These are phyloP conservation scores for Decapterus maruadsi DNA, from an alignment of 2,797 vertebrate species.

Conservation along the genomic window DNA sequence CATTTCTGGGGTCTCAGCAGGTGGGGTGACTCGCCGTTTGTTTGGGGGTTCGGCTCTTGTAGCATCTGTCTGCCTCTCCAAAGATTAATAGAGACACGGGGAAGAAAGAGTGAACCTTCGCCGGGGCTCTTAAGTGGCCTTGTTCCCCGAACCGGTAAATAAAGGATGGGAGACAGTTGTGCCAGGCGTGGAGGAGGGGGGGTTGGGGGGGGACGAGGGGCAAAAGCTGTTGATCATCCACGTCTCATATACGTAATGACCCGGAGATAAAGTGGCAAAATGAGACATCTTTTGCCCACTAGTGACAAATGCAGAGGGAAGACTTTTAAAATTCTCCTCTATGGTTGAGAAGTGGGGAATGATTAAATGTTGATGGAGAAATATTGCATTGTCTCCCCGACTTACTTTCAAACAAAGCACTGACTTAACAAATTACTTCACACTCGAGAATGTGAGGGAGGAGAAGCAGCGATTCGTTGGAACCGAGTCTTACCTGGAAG, in stretches of 20 bases:
- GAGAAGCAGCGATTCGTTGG: slow-evolving; percentile 8
- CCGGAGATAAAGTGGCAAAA: slow-evolving; percentile 88
- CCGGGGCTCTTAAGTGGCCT: slow-evolving; percentile 78
- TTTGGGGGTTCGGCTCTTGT: slow-evolving; percentile 58
- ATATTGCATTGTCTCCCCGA: slow-evolving; percentile 77
- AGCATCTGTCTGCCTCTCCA: slow-evolving; percentile 68
- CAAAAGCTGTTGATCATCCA: slow-evolving; percentile 85
- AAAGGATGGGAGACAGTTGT: slow-evolving; percentile 79
- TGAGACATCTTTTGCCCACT: slow-evolving; percentile 84
- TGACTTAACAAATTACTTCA: slow-evolving; percentile 57
- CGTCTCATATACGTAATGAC: slow-evolving; percentile 86
- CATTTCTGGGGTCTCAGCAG: slow-evolving; percentile 75
- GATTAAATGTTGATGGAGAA: slow-evolving; percentile 89
- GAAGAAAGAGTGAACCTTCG: slow-evolving; percentile 70
- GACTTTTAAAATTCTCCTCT: slow-evolving; percentile 82
- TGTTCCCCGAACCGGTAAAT: slow-evolving; percentile 74
- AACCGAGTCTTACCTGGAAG: slow-evolving; percentile 51
- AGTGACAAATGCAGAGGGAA: slow-evolving; percentile 85
- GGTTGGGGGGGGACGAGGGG: slow-evolving; percentile 74
- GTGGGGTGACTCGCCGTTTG: slow-evolving; percentile 73
- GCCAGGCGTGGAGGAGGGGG: slow-evolving; percentile 65
- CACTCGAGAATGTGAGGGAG: slow-evolving; percentile 43
- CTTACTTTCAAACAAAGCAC: slow-evolving; percentile 51
- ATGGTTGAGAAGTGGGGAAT: slow-evolving; percentile 84
- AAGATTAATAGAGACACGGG: slow-evolving; percentile 81